These are phyloP conservation scores for Drosophila sturtevanti DNA, from an alignment of 1,140 invertebrate genomes.

Conservation along the genomic window DNA sequence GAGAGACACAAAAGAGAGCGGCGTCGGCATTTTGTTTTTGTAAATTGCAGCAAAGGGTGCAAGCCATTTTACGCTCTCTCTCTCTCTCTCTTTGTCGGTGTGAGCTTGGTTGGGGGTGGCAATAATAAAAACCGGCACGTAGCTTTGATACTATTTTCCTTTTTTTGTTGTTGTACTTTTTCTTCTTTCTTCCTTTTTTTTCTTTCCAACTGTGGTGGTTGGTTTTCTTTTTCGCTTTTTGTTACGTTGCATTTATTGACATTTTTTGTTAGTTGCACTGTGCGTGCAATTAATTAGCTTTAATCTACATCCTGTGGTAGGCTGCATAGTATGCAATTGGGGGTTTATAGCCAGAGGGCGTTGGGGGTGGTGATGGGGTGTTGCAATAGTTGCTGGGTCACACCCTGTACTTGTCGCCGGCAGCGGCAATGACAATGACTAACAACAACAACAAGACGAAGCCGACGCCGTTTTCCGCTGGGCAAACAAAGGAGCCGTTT, in stretches of 20 bases:
- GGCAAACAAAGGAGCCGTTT: slow-evolving; percentile 77
- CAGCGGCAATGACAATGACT: slow-evolving; percentile 59
- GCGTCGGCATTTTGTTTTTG: slow-evolving; percentile 27
- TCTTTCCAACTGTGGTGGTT: slow-evolving; percentile 54
- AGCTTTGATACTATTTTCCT: slow-evolving; percentile 58
- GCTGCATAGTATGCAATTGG: slow-evolving; percentile 23
- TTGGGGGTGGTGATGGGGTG: not conserved
- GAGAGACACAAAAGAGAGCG: slow-evolving; percentile 30
- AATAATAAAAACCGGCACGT: slow-evolving; percentile 42
- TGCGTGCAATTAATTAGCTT: slow-evolving; percentile 69
- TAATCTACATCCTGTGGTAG: slow-evolving; percentile 47
- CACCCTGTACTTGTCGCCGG: slow-evolving; percentile 67
- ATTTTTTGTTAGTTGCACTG: slow-evolving; percentile 49
- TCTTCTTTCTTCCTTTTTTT: slow-evolving; percentile 22
- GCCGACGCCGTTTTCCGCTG: slow-evolving; percentile 64
- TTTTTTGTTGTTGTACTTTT: slow-evolving; percentile 27
- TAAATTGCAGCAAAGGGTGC: slow-evolving; percentile 45
- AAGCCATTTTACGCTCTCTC: slow-evolving; percentile 8
- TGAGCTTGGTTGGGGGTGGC: slow-evolving; percentile 54
- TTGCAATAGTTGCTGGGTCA: slow-evolving; percentile 41
- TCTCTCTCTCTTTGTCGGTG: not conserved
- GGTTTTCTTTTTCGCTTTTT: slow-evolving; percentile 47
- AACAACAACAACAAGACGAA: slow-evolving; percentile 54
- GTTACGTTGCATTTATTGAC: slow-evolving; percentile 72
- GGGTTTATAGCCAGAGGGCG: slow-evolving; percentile 1